Percentiles rank a stretch among this genome's conserved stretches.
These are phyloP conservation scores for Archaeoteleia sp. DNA, from an alignment of 2,888 invertebrate species.

Conservation along the genomic window DNA sequence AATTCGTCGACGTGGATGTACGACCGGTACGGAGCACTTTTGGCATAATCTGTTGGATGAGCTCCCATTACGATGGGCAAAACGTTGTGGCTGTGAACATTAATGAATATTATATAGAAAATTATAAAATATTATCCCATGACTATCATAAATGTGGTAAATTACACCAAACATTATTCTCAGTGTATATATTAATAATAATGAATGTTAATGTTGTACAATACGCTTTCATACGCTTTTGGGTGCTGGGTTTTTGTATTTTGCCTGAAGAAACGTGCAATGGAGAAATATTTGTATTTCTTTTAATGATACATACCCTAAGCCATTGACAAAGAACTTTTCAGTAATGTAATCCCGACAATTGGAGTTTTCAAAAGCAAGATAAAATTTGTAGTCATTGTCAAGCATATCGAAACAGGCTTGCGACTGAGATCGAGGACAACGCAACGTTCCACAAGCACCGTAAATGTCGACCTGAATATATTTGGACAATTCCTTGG, in stretches of 20 bases:
- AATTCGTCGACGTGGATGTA: conserved; percentile 98
- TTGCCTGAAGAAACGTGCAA: no score
- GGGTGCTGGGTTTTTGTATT: no score
- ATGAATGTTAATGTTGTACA: no score
- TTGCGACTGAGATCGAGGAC: conserved; percentile 86
- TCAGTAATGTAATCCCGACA: conserved; percentile 97
- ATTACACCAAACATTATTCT: not conserved
- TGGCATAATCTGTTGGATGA: conserved; percentile 91
- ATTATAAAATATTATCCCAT: not conserved
- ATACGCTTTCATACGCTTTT: no score
- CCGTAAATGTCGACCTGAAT: conserved; percentile 95
- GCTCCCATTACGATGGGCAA: conserved; percentile 98
- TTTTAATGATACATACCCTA: conserved; percentile 82
- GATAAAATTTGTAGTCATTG: conserved; percentile 95
- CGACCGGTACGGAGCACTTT: conserved; percentile 91
- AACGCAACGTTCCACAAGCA: conserved; percentile 89
- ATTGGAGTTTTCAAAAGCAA: conserved; percentile 98
- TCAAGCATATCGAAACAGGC: conserved; percentile 93
- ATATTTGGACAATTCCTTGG: conserved; percentile 88
- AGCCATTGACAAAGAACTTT: conserved; percentile 96
- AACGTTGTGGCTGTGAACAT: conserved; percentile 81
- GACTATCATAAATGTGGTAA: no score
- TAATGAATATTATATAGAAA: not conserved
- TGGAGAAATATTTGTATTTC: no score
- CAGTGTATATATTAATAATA: no score